Evolutionary conservation across 1,140 invertebrate genomes (phyloP).

Genomic region (Megathymus violae): DNA sequence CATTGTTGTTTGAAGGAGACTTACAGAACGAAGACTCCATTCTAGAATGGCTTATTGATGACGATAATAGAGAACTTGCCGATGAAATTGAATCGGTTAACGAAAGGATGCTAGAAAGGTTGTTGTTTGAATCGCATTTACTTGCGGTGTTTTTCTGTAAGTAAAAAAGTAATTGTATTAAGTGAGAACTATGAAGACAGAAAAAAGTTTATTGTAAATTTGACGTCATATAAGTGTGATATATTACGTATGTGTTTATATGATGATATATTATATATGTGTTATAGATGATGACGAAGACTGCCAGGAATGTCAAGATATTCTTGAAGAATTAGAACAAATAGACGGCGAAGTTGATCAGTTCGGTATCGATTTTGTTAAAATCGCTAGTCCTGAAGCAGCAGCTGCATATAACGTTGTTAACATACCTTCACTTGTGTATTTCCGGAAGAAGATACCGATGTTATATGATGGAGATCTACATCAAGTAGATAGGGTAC

Average conservation of each 20-base stretch:
- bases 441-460: constrained; percentile 94
- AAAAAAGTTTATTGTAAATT: too few species aligned
- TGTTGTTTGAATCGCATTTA: constrained; percentile 94
- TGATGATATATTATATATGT: too few species aligned
- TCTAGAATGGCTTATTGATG: constrained; percentile 96
- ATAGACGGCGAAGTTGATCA: constrained; percentile 97
- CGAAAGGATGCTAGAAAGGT: constrained; percentile 93
- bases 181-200: too few species aligned
- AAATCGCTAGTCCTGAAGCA: constrained; percentile 93
- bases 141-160: constrained; percentile 97
- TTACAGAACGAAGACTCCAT: constrained; percentile 95
- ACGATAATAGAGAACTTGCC: constrained; percentile 95
- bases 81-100: constrained; percentile 98
- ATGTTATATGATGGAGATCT: constrained; percentile 96
- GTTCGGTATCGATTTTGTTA: constrained; percentile 97
- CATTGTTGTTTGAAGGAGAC: constrained; percentile 96
- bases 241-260: too few species aligned
- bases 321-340: constrained; percentile 94
- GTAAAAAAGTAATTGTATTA: too few species aligned
- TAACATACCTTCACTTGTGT: constrained; percentile 93
- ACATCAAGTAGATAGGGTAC: constrained; percentile 92
- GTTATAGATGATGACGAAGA: constrained; percentile 94
- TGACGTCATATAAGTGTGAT: too few species aligned
- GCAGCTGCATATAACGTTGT: constrained; percentile 92
- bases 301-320: constrained; percentile 94